Evolutionary conservation across 2,797 vertebrate genomes (phyloP).

Genomic region (Phoebastria nigripes): DNA sequence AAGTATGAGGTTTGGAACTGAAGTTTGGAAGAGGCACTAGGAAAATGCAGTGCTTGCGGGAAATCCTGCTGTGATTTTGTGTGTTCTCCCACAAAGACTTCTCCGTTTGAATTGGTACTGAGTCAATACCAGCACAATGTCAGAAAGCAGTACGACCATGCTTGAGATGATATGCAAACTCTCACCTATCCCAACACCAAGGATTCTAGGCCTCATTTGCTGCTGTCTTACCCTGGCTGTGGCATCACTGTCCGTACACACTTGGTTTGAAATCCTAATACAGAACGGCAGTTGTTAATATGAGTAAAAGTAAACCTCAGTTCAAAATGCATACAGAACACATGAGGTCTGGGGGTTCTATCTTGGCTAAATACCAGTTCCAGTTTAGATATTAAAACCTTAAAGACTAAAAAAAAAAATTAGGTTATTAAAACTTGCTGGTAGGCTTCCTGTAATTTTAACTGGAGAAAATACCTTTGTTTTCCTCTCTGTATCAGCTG

Average conservation of each 20-base stretch:
- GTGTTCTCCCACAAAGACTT: background rate
- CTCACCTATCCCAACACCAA: background rate
- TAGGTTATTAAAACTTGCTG: background rate
- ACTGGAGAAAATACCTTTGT: background rate
- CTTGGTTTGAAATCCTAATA: background rate
- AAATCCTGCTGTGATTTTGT: background rate
- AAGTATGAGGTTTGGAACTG: background rate
- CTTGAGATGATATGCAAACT: background rate
- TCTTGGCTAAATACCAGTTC: background rate
- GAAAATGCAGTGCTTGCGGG: background rate
- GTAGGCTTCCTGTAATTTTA: background rate
- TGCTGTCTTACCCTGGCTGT: background rate
- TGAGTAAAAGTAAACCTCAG: background rate
- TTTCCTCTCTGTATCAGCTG: background rate
- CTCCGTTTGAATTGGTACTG: background rate
- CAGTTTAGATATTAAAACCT: background rate
- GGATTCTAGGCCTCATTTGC: background rate
- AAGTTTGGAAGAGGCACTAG: background rate
- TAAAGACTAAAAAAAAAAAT: background rate
- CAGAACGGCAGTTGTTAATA: background rate
- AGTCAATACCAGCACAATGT: accelerated
- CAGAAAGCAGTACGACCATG: background rate
- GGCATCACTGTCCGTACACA: background rate
- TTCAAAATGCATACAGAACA: background rate
- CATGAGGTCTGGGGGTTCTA: background rate